Evolutionary conservation across 1,140 invertebrate genomes (phyloP).

Genomic region (Bombus turneri): DNA sequence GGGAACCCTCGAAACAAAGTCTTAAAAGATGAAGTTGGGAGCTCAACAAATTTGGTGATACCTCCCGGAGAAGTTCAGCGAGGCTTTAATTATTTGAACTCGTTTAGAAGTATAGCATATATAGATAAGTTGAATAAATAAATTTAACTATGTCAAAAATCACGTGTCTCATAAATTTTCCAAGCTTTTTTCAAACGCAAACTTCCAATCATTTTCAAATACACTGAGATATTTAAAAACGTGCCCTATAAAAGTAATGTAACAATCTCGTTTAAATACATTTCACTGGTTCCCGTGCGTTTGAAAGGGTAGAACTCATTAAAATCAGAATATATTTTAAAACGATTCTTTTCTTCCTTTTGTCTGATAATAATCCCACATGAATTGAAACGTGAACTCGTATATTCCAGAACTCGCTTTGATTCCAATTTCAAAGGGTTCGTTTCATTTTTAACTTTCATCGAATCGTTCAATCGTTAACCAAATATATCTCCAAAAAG

Average conservation of each 20-base stretch:
- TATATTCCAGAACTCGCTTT: conserved; percentile 7
- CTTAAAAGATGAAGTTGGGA: conserved; percentile 61
- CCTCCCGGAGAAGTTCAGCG: neutral
- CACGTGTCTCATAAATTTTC: no score
- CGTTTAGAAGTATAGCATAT: no score
- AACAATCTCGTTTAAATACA: conserved; percentile 12
- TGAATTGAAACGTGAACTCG: conserved; percentile 22
- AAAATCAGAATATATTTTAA: conserved; percentile 48
- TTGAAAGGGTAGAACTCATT: conserved; percentile 36
- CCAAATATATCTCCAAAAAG: neutral
- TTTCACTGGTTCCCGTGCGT: neutral
- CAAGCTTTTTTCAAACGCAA: neutral
- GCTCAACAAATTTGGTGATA: conserved; percentile 52
- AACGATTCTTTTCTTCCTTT: neutral
- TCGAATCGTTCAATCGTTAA: conserved; percentile 14
- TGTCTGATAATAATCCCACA: conserved; percentile 12
- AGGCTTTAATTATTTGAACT: neutral
- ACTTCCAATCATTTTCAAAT: neutral
- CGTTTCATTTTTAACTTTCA: conserved; percentile 37
- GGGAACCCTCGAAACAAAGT: conserved; percentile 62
- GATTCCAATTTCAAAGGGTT: conserved; percentile 19
- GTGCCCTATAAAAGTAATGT: neutral
- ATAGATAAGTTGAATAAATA: neutral
- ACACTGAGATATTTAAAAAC: neutral
- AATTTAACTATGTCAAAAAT: neutral